Evolutionary conservation across 2,888 invertebrate species (phyloP).

Genomic region (Caenorhabditis virilis): DNA sequence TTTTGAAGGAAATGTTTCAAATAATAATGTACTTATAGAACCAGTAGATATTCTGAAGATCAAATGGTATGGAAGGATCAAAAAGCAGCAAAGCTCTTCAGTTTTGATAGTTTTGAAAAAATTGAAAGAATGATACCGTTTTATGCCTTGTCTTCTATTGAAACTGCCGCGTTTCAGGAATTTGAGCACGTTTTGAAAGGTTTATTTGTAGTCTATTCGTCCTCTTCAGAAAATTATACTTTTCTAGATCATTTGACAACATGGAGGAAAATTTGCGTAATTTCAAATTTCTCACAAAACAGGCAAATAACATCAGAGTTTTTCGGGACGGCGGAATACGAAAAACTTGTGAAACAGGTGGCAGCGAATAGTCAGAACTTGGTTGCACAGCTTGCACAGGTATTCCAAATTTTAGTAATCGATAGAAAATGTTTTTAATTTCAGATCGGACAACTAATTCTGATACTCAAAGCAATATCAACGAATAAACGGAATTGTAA

Average conservation of each 20-base stretch:
- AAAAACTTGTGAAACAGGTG: conserved; percentile 18
- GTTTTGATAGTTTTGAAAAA: conserved; percentile 9
- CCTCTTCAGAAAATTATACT: too few relatives aligned
- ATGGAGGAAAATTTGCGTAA: conserved; percentile 5
- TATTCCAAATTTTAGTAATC: background rate
- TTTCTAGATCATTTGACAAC: conserved; percentile 11
- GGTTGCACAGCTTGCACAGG: conserved; percentile 13
- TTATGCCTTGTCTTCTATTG: conserved; percentile 21
- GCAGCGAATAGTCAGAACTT: conserved; percentile 2
- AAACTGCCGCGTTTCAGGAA: conserved; percentile 10
- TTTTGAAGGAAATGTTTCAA: background rate
- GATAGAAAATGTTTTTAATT: background rate
- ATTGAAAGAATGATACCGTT: conserved; percentile 22
- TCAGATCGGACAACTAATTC: conserved; percentile 19
- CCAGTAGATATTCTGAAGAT: conserved; percentile 21
- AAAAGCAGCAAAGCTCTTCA: conserved; percentile 13
- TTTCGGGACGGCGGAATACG: conserved; percentile 5
- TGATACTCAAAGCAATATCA: conserved; percentile 14
- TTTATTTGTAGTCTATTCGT: too few relatives aligned
- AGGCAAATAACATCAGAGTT: background rate
- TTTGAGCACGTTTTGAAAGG: conserved; percentile 15
- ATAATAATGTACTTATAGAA: conserved; percentile 15
- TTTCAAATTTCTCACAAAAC: background rate
- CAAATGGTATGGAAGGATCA: conserved; percentile 39
- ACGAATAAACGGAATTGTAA: background rate